Evolutionary conservation across 2,113 vertebrate species (phyloP).

Genomic region (Petromus typicus): DNA sequence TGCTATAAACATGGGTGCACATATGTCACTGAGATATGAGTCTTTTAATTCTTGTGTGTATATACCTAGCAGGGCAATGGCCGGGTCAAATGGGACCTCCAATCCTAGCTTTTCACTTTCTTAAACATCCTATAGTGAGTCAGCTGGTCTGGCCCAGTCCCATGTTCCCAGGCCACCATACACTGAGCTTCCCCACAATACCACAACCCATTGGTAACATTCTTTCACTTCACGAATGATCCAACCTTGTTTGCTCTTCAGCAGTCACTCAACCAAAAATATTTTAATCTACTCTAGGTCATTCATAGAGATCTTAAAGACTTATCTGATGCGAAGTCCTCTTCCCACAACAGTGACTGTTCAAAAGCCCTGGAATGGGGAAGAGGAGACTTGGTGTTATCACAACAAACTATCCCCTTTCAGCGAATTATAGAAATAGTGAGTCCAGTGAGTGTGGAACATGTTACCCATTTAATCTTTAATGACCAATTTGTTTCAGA

Average conservation of each 20-base stretch:
- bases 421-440: conserved; percentile 33
- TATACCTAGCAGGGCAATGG: no score
- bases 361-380: conserved; percentile 31
- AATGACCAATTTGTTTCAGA: conserved; percentile 57
- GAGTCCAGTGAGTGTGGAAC: not conserved
- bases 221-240: not conserved
- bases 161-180: not conserved
- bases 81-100: no score
- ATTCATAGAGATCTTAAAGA: conserved; percentile 63
- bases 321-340: not conserved
- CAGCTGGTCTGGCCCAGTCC: not conserved
- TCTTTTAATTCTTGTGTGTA: no score
- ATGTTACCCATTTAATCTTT: conserved; percentile 46
- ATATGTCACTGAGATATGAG: no score
- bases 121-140: not conserved
- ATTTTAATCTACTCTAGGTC: conserved; percentile 48
- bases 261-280: not conserved
- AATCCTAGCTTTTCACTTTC: no score
- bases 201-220: not conserved
- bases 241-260: conserved; percentile 54
- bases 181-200: not conserved
- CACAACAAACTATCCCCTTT: not conserved
- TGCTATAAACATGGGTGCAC: no score
- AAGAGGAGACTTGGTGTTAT: conserved; percentile 28
- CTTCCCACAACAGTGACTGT: not conserved